A percentile compares a stretch with the other conserved stretches of the same genome.
Conservation (phyloP, 1,140 invertebrate species). For the Drosophila murphyi region DNA sequence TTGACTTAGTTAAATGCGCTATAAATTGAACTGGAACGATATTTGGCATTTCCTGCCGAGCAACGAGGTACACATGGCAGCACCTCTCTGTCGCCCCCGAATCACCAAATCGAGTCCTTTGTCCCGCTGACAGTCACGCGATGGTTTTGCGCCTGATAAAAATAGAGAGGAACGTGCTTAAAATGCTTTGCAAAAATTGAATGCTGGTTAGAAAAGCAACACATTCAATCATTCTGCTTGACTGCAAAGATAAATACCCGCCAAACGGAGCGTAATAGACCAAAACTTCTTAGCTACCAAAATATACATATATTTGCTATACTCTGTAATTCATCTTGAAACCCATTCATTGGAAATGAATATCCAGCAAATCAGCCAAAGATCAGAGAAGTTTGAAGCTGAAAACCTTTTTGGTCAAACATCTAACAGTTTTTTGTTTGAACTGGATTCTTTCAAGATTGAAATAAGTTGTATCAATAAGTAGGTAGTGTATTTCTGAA, state of each 20-base stretch:
- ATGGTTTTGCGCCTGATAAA: conserved; percentile 61
- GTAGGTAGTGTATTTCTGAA: too few species aligned
- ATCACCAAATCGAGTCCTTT: background rate
- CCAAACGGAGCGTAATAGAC: conserved; percentile 17
- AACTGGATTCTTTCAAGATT: too few species aligned
- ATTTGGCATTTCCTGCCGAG: conserved; percentile 36
- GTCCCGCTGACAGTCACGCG: conserved; percentile 58
- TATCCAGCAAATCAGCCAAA: too few species aligned
- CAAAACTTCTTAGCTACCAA: conserved; percentile 14
- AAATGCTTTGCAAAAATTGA: conserved; percentile 75
- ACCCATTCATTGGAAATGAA: too few species aligned
- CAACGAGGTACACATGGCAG: conserved; percentile 11
- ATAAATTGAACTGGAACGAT: conserved; percentile 70
- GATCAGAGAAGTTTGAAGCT: too few species aligned
- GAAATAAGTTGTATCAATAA: too few species aligned
- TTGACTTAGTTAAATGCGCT: conserved; percentile 71
- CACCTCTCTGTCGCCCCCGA: too few species aligned
- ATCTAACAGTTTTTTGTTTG: too few species aligned
- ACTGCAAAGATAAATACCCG: conserved; percentile 67
- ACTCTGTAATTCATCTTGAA: background rate
- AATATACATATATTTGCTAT: conserved; percentile 24
- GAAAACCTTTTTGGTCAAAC: too few species aligned
- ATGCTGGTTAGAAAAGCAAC: conserved; percentile 79
- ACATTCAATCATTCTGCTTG: conserved; percentile 73
- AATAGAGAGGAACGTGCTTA: conserved; percentile 61